phyloP scores from a whole-genome alignment of 2,888 invertebrate genomes.

The Melieria omissa region DNA sequence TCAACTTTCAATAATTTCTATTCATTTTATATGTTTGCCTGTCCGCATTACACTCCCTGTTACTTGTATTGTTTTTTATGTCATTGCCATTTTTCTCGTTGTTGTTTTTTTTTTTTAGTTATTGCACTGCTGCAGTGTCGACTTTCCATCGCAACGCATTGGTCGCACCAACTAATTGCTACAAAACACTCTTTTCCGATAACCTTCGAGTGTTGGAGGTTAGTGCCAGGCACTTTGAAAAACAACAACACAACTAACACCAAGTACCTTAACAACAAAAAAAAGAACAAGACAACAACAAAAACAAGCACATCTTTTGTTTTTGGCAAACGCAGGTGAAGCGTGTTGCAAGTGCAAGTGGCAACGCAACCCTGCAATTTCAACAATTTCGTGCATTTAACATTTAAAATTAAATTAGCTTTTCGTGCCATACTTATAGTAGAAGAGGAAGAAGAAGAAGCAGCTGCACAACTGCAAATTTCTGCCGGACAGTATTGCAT shows the following conservation, averaged over 20 bases:
- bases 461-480: conserved; percentile 1
- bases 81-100: no score
- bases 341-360: conserved; percentile 2
- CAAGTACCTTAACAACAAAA: not conserved
- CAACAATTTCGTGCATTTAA: conserved; percentile 35
- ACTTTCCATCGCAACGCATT: no score
- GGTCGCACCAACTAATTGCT: no score
- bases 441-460: not conserved
- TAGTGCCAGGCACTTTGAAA: not conserved
- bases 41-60: no score
- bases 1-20: no score
- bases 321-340: conserved; percentile 1
- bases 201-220: no score
- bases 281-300: not conserved
- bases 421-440: conserved; percentile 35
- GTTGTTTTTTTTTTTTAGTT: no score
- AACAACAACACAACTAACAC: not conserved
- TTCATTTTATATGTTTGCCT: no score
- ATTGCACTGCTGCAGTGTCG: no score
- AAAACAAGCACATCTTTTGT: conserved; percentile 1
- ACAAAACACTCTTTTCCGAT: no score
- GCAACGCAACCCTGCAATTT: not conserved
- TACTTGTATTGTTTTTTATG: no score
- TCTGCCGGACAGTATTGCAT: conserved; percentile 13
- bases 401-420: conserved; percentile 43